Conservation (phyloP, 2,797 vertebrate genomes). For the Ceryle rudis region DNA sequence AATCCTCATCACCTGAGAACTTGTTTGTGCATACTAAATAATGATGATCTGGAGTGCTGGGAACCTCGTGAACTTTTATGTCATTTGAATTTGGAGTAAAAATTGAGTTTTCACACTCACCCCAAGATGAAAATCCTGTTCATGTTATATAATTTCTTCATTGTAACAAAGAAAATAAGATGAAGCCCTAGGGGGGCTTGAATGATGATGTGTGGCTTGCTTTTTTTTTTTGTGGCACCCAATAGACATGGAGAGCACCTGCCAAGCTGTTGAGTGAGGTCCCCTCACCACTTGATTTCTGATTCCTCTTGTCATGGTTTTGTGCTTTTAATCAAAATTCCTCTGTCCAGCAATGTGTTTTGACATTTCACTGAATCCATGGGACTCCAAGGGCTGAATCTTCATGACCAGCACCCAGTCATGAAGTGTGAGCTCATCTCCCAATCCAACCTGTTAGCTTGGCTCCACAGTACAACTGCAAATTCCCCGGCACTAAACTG, state of each 20-base stretch:
- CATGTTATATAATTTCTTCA: not conserved
- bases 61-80: slow-evolving; percentile 7
- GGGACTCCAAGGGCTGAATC: not conserved
- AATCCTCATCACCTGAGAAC: slow-evolving; percentile 25
- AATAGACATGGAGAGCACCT: not conserved
- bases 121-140: not conserved
- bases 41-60: not conserved
- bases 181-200: not conserved
- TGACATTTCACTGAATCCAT: not conserved
- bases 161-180: not conserved
- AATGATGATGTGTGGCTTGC: not conserved
- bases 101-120: not conserved
- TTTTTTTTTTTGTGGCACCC: not conserved
- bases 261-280: not conserved
- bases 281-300: not conserved
- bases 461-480: not conserved
- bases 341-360: not conserved
- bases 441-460: not conserved
- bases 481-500: not conserved
- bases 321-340: not conserved
- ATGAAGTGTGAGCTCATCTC: not conserved
- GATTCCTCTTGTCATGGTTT: not conserved
- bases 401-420: not conserved
- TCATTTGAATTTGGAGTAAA: slow-evolving; percentile 31
- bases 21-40: slow-evolving; percentile 22